These are phyloP conservation scores for Xiphophorus hellerii DNA, from an alignment of 2,113 vertebrate genomes.

Conservation along the genomic window DNA sequence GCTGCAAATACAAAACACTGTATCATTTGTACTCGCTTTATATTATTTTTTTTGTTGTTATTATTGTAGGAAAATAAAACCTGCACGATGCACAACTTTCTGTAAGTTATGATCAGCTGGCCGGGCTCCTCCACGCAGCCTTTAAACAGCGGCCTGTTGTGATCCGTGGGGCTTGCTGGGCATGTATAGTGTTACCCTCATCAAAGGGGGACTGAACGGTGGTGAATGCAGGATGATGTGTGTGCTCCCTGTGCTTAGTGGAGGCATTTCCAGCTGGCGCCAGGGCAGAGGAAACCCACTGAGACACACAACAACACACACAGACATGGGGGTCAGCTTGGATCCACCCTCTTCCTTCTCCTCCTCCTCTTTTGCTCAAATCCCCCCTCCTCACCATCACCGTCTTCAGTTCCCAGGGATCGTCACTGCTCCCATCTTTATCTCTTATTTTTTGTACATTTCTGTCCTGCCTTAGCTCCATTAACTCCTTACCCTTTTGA, in stretches of 20 bases:
- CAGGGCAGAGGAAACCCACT: constrained; percentile 81
- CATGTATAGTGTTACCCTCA: constrained; percentile 76
- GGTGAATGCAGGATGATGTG: constrained; percentile 74
- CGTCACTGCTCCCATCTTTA: constrained; percentile 41
- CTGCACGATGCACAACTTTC: constrained; percentile 37
- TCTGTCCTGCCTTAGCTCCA: constrained; percentile 22
- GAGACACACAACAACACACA: constrained; percentile 81
- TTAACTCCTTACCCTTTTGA: constrained; percentile 11
- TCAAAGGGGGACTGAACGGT: constrained; percentile 70
- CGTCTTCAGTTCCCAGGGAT: constrained; percentile 57
- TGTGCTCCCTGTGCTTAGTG: constrained; percentile 74
- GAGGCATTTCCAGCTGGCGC: constrained; percentile 83
- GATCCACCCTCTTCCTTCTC: constrained; percentile 62
- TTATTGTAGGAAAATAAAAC: constrained; percentile 33
- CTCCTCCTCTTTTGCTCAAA: constrained; percentile 46
- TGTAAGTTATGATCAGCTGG: constrained; percentile 69
- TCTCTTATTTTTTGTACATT: constrained; percentile 30
- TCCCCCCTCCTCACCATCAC: constrained; percentile 46
- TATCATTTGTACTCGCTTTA: constrained; percentile 44
- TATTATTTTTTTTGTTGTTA: neutral
- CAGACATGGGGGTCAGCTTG: constrained; percentile 77
- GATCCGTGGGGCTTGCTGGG: constrained; percentile 68
- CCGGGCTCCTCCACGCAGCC: constrained; percentile 33
- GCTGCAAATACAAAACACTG: constrained; percentile 49
- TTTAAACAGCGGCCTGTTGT: constrained; percentile 71